These are phyloP conservation scores for Etheostoma cragini DNA, from an alignment of 2,113 vertebrate genomes.

Conservation along the genomic window DNA sequence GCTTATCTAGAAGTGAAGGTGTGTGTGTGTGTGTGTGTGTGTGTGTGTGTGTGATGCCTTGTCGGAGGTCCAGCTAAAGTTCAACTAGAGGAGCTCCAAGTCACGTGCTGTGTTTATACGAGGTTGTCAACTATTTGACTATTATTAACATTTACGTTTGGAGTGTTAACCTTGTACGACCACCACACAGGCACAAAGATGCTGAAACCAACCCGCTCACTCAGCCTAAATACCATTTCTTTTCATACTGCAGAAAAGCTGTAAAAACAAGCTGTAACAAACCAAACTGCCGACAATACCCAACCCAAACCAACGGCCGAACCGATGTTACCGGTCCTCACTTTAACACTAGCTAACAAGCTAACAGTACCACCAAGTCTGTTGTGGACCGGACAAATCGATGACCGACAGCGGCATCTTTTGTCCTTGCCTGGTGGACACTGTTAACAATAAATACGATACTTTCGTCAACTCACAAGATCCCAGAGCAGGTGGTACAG, in stretches of 20 bases:
- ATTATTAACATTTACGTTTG: background rate
- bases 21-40: background rate
- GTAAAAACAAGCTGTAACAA: background rate
- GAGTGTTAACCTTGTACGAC: conserved; percentile 31
- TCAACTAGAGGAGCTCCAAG: conserved; percentile 19
- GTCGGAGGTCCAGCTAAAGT: conserved; percentile 45
- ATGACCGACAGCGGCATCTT: background rate
- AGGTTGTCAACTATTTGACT: conserved; percentile 45
- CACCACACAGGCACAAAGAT: background rate
- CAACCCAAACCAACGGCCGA: conserved; percentile 28
- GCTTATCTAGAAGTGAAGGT: conserved; percentile 28
- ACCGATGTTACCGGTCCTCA: conserved; percentile 57
- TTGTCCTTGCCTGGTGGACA: background rate
- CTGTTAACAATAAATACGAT: background rate
- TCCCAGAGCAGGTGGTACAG: conserved; percentile 97
- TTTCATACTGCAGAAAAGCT: background rate
- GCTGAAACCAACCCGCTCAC: background rate
- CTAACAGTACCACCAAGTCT: conserved; percentile 66
- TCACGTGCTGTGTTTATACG: conserved; percentile 34
- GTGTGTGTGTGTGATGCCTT: background rate
- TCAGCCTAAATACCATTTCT: background rate
- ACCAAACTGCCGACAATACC: background rate
- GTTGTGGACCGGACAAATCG: background rate
- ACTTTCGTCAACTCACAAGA: conserved; percentile 88
- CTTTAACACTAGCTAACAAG: conserved; percentile 58